Conservation (phyloP, 2,113 vertebrate species). For the Anoura caudifer region DNA sequence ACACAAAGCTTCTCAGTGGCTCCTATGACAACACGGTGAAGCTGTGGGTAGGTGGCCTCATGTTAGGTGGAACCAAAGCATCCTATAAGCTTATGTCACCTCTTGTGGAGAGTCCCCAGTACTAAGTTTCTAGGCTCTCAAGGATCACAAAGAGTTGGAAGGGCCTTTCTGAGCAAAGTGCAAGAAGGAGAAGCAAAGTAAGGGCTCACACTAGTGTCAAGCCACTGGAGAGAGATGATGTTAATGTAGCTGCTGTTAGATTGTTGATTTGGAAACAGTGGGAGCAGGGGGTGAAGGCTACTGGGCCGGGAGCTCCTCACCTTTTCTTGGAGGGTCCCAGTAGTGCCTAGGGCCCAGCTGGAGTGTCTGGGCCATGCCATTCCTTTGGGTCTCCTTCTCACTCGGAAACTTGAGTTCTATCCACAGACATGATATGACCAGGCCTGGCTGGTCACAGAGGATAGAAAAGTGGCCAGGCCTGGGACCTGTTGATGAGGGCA, state of each 20-base stretch:
- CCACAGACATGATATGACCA: not conserved
- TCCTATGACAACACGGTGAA: constrained; percentile 73
- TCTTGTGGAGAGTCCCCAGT: not conserved
- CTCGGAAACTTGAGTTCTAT: not conserved
- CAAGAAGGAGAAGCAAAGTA: not conserved
- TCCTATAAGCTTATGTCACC: accelerated
- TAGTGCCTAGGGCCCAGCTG: not conserved
- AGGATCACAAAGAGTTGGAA: not conserved
- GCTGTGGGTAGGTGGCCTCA: constrained; percentile 73
- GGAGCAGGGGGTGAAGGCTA: not conserved
- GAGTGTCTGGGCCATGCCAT: not conserved
- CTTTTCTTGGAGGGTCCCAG: not conserved
- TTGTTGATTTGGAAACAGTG: not conserved
- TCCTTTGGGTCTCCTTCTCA: not conserved
- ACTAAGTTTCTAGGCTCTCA: not conserved
- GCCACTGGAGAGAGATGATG: not conserved
- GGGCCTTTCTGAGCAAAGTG: not conserved
- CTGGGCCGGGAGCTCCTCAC: too few relatives aligned
- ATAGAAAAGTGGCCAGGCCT: not conserved
- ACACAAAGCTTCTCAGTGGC: constrained; percentile 75
- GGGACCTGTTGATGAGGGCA: not conserved
- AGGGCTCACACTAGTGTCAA: not conserved
- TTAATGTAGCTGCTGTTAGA: not conserved
- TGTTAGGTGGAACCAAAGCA: not conserved
- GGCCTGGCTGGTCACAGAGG: not conserved